Evolutionary conservation across 2,113 vertebrate genomes (phyloP).

Genomic region (Phyllopteryx taeniolatus): DNA sequence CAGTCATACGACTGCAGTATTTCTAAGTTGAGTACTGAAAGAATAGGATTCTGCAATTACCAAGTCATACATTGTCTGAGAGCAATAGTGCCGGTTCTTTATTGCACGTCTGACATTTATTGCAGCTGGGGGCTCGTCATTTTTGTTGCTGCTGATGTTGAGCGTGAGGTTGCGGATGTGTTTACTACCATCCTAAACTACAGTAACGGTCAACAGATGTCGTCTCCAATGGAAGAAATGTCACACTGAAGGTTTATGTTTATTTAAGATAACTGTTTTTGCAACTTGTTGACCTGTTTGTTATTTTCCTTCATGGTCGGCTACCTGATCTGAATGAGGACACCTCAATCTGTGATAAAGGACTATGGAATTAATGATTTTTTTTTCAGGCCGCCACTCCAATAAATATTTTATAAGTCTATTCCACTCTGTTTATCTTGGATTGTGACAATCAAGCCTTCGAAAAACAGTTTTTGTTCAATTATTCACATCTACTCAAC

Average conservation of each 20-base stretch:
- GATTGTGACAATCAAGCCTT: conserved; percentile 92
- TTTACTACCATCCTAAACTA: conserved; percentile 21
- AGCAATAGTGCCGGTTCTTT: conserved; percentile 21
- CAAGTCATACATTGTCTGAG: neutral
- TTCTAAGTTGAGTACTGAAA: neutral
- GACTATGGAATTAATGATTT: conserved; percentile 83
- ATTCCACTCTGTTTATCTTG: conserved; percentile 95
- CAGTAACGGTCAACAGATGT: conserved; percentile 13
- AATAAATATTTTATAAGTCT: conserved; percentile 96
- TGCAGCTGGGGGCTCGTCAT: conserved; percentile 27
- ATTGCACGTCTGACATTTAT: conserved; percentile 18
- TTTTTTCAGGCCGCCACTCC: conserved; percentile 82
- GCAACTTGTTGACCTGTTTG: conserved; percentile 38
- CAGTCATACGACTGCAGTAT: neutral
- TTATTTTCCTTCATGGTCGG: conserved; percentile 35
- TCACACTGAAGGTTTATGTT: conserved; percentile 37
- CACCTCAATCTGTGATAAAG: conserved; percentile 71
- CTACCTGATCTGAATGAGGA: conserved; percentile 23
- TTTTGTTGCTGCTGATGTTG: conserved; percentile 8
- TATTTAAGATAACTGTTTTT: conserved; percentile 37
- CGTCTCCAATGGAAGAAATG: conserved; percentile 43
- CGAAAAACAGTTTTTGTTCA: conserved; percentile 84
- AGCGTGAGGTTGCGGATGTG: conserved; percentile 10
- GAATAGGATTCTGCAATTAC: neutral
- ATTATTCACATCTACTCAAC: conserved; percentile 92